Evolutionary conservation across 1,140 invertebrate species (phyloP).

Genomic region (Elymnias hypermnestra): DNA sequence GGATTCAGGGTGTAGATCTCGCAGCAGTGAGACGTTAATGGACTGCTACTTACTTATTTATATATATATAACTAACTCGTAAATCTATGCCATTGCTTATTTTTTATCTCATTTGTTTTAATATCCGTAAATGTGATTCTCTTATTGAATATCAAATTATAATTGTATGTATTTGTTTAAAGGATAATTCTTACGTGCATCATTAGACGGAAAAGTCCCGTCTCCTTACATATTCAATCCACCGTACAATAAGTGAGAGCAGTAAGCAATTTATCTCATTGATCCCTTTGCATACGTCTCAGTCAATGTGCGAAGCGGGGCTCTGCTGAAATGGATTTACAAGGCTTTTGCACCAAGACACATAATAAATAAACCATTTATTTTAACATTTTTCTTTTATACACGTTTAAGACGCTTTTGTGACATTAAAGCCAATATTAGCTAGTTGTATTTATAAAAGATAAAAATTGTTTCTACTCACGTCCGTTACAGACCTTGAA

Average conservation of each 20-base stretch:
- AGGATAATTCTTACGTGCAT: slow-evolving; percentile 43
- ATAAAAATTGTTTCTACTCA: too few species aligned
- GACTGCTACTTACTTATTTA: background rate
- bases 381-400: too few species aligned
- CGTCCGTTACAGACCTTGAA: too few species aligned
- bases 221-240: slow-evolving; percentile 20
- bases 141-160: too few species aligned
- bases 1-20: too few species aligned
- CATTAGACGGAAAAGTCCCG: slow-evolving; percentile 30
- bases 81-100: too few species aligned
- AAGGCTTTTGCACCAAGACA: slow-evolving; percentile 9
- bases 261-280: slow-evolving; percentile 60
- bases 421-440: background rate
- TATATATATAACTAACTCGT: too few species aligned
- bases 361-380: slow-evolving; percentile 1
- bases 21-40: background rate
- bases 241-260: slow-evolving; percentile 44
- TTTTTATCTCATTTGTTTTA: too few species aligned
- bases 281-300: slow-evolving; percentile 66
- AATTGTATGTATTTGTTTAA: slow-evolving; percentile 5
- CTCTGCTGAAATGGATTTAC: slow-evolving; percentile 38
- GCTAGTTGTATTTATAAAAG: too few species aligned
- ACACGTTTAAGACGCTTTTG: too few species aligned
- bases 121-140: too few species aligned
- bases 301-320: slow-evolving; percentile 43